Conservation (phyloP, 92 coral and sea anemone genomes). For the Porites divaricata region DNA sequence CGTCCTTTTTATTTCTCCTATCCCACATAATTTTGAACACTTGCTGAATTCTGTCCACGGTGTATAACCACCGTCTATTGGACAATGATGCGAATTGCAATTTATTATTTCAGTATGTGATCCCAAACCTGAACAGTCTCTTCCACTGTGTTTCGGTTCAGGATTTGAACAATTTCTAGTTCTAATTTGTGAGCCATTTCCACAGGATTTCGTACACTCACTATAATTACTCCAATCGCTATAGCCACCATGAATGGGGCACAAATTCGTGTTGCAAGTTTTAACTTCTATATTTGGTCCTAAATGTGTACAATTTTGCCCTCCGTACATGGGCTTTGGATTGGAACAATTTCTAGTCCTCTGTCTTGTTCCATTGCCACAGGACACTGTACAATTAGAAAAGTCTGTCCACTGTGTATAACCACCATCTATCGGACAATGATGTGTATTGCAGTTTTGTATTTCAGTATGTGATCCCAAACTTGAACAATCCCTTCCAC, state of each 20-base stretch:
- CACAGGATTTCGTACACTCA: conserved; percentile 81
- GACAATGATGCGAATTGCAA: conserved; percentile 81
- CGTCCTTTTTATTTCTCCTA: conserved; percentile 58
- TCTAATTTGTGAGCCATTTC: conserved; percentile 62
- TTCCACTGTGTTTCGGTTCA: conserved; percentile 58
- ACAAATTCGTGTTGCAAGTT: conserved; percentile 49
- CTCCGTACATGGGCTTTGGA: conserved; percentile 74
- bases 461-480: conserved; percentile 63
- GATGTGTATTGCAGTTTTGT: conserved; percentile 65
- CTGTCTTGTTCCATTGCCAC: conserved; percentile 78
- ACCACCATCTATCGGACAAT: conserved; percentile 88
- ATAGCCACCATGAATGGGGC: conserved; percentile 75
- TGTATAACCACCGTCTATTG: conserved; percentile 83
- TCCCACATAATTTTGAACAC: conserved; percentile 84
- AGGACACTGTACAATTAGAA: conserved; percentile 74
- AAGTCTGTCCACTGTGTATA: conserved; percentile 80
- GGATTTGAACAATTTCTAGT: conserved; percentile 76
- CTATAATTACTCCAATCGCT: conserved; percentile 74
- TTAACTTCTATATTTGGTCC: conserved; percentile 58
- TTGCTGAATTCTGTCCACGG: conserved; percentile 68
- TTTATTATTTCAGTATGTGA: conserved; percentile 31
- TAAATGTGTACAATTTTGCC: conserved; percentile 55
- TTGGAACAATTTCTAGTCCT: conserved; percentile 60
- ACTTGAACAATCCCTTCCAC: conserved; percentile 62
- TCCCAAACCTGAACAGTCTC: conserved; percentile 67